Conservation (phyloP, 2,888 invertebrate species). For the Thera obeliscata region DNA sequence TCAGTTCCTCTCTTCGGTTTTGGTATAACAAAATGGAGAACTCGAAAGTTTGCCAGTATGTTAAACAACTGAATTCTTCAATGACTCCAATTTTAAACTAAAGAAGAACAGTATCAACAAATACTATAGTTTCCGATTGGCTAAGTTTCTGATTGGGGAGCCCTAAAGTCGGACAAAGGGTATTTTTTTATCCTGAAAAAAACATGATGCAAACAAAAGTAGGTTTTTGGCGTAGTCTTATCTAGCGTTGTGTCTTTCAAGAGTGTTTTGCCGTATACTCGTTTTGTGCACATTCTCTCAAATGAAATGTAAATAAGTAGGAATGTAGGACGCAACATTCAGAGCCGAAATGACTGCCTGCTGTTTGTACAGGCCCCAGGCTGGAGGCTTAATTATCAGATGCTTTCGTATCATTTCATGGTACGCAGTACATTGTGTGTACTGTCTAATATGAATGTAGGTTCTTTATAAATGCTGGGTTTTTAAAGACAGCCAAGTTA, state of each 20-base stretch:
- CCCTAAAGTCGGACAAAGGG: too few species aligned
- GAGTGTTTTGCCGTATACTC: conserved; percentile 34
- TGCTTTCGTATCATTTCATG: conserved; percentile 58
- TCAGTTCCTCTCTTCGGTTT: too few species aligned
- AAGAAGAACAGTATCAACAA: too few species aligned
- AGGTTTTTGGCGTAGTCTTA: neutral
- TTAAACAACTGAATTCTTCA: too few species aligned
- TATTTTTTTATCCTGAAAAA: too few species aligned
- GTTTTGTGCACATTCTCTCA: conserved; percentile 57
- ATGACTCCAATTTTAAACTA: too few species aligned
- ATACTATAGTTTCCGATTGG: too few species aligned
- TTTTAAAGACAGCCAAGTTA: neutral
- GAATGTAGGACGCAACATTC: conserved; percentile 54
- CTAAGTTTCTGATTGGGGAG: too few species aligned
- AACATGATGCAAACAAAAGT: too few species aligned
- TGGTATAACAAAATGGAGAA: too few species aligned
- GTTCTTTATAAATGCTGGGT: neutral
- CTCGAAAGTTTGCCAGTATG: too few species aligned
- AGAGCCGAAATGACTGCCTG: conserved; percentile 43
- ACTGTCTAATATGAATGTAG: conserved; percentile 20
- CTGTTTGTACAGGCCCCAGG: conserved; percentile 49
- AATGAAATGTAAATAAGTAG: conserved; percentile 72
- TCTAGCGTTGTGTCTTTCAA: conserved; percentile 24
- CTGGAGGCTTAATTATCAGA: conserved; percentile 55
- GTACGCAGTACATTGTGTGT: neutral